Percentiles rank a stretch among this genome's conserved stretches.
These are phyloP conservation scores for Erpobdella octoculata DNA, from an alignment of 2,888 invertebrate genomes.

Conservation along the genomic window DNA sequence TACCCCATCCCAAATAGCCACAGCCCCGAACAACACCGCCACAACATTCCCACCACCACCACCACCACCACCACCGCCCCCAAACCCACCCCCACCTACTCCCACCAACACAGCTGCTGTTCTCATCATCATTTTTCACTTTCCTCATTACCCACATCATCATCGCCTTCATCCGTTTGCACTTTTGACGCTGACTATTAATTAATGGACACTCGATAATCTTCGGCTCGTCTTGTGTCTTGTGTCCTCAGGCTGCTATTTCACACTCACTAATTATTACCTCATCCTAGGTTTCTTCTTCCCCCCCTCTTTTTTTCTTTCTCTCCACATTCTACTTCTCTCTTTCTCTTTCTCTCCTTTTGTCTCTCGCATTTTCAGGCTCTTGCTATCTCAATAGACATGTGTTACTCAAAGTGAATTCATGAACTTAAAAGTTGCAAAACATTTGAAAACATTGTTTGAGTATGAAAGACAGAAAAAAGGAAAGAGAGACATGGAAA, in stretches of 20 bases:
- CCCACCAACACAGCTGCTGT: not conserved
- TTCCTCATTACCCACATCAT: not conserved
- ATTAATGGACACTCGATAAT: conserved; percentile 13
- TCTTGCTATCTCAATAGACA: too few relatives aligned
- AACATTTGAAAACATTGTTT: too few relatives aligned
- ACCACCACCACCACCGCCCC: not conserved
- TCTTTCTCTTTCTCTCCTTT: not conserved
- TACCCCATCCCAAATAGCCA: too few relatives aligned
- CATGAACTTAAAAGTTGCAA: too few relatives aligned
- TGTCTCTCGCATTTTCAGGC: too few relatives aligned
- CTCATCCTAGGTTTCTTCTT: conserved; percentile 20
- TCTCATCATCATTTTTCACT: not conserved
- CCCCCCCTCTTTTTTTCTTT: too few relatives aligned
- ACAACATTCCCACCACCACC: not conserved
- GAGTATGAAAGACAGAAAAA: too few relatives aligned
- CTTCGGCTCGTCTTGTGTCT: conserved; percentile 6
- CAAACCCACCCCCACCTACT: not conserved
- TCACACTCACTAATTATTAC: conserved; percentile 20
- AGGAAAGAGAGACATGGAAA: too few relatives aligned
- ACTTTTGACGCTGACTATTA: conserved; percentile 5
- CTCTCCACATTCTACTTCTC: not conserved
- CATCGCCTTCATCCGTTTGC: conserved; percentile 16
- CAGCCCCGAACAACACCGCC: too few relatives aligned
- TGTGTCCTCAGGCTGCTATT: conserved; percentile 4
- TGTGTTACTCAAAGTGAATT: too few relatives aligned